Percentiles rank a stretch among this genome's conserved stretches.
These are phyloP conservation scores for Exocentrus adspersus DNA, from an alignment of 2,888 invertebrate genomes.

Conservation along the genomic window DNA sequence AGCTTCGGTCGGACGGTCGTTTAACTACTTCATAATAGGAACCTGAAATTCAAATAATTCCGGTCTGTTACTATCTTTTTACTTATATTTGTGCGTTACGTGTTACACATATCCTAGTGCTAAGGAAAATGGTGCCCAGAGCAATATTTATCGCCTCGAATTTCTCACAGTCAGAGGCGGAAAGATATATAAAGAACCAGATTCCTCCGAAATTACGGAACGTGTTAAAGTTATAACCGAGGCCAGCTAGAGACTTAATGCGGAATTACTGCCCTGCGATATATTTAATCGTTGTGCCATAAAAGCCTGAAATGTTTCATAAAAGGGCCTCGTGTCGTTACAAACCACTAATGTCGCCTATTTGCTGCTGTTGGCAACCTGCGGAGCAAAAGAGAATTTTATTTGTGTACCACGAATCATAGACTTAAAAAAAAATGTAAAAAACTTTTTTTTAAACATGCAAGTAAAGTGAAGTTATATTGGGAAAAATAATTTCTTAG, in stretches of 20 bases:
- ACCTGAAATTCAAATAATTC: too few relatives aligned
- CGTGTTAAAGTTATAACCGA: background rate
- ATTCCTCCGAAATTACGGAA: background rate
- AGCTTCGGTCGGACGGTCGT: too few relatives aligned
- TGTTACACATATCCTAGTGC: too few relatives aligned
- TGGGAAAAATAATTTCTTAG: too few relatives aligned
- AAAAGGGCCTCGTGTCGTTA: conserved; percentile 1
- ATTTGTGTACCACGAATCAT: background rate
- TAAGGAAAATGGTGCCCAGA: too few relatives aligned
- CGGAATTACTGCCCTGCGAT: background rate
- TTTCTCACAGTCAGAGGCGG: background rate
- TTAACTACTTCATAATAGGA: too few relatives aligned
- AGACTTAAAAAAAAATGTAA: too few relatives aligned
- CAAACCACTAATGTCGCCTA: background rate
- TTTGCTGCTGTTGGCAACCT: background rate
- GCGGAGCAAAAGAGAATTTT: background rate
- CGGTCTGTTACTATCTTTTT: too few relatives aligned
- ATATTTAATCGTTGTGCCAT: conserved; percentile 7
- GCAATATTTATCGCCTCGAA: background rate
- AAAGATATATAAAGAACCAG: background rate
- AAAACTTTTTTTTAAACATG: too few relatives aligned
- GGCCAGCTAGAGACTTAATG: background rate
- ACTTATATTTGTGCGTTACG: too few relatives aligned
- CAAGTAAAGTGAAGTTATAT: too few relatives aligned
- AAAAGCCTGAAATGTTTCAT: conserved; percentile 8